Base-by-base conservation (phyloP, 2,888 invertebrate genomes). In the Ptilodon capucinus region DNA sequence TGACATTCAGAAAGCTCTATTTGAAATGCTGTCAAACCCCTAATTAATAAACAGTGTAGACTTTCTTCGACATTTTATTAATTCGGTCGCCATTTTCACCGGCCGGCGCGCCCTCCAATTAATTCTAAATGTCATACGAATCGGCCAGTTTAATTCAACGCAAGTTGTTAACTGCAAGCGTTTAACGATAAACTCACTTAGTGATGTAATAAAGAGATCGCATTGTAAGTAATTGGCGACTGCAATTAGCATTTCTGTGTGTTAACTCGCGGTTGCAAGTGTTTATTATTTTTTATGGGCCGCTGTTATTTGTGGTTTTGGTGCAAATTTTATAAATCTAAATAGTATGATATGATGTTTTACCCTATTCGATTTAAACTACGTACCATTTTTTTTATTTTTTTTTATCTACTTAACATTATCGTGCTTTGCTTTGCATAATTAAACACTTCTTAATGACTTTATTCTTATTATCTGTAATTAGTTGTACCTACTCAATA, bases 111-210 rank as follows among this genome's bases (percentile, higher is more conserved):
- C 80, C 80, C 72, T 67, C 70, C 78, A 78, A 81, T 81, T 81
- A 79, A 79, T 79, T 77, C 80, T 78, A 77, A 79, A 79, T 79
- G 78, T 77, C 78, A 79, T 73, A 74, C 60, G 76, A 74, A 74
- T 77, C 67, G 72, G 66, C 73, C 65, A 70, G 65, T 67, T 60
- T 65, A 60, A 64, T 59, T 57, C 59, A 62, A 48, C 52, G 49
- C 54, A 71, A 68, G 68, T 67, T 52, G 43, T 46, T 52, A 57
- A 49, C 65, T 54, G 42, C 53, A 34, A 55, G 65, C 63, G 63
- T 46, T 40, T 40, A 35, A 23, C 28, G 46, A 28, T 34, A 40
- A 30, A 43, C 16, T 38, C 19, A 38, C 19, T 25, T 14, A 19
- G 9, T 40, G 25, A 25, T 25, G 25, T 40, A 23, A 23, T 25